Evolutionary conservation across 1,140 invertebrate species (phyloP), one percentile per base, ranked within the genome.

Genomic region (Camponotus floridanus): DNA sequence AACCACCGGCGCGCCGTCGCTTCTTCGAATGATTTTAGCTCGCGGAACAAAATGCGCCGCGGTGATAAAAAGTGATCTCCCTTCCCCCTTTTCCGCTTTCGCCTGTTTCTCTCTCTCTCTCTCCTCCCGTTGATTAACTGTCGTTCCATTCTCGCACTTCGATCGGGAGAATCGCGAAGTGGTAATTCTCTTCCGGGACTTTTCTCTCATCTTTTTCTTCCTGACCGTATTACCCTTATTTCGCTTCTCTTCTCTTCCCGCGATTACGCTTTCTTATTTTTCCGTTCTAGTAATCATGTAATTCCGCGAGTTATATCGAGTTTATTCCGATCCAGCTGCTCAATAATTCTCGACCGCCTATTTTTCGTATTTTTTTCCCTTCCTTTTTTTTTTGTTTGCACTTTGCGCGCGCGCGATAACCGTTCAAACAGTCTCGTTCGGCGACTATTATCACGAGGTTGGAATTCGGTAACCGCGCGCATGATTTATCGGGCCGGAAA

Each of bases 111-210:
- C 21, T 39, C 15, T 74, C 51, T 8, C 59, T n/a, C 51, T n/a
- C 36, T 45, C 64, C 65, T 70, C 59, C 11, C 45, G 85, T 89
- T 79, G 88, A 90, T 89, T 89, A 89, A 90, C 88, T 87, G 88
- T 81, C 88, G 87, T 76, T 87, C 39, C 74, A 59, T 81, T 90
- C 78, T 80, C 79, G 76, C 73, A 21, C 51, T 45, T 8, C 64
- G 48, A 76, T 89, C 87, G 70, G 18, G 62, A 88, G 59, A 83
- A 83, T 62, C 59, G 15, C 42, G 39, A 83, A 33, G 68, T 81
- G 70, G 67, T 83, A 61, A 74, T 78, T 65, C 61, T 6, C 61
- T 65, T 48, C 48, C 61, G 42, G 42, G 45, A 26, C 81, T 76
- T 51, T 18, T 51, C 18, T 33, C n/a, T 33, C 1, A 0, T 26